These are phyloP conservation scores for Hippopotamyrus pictus DNA, from an alignment of 2,797 vertebrate species.

Conservation along the genomic window DNA sequence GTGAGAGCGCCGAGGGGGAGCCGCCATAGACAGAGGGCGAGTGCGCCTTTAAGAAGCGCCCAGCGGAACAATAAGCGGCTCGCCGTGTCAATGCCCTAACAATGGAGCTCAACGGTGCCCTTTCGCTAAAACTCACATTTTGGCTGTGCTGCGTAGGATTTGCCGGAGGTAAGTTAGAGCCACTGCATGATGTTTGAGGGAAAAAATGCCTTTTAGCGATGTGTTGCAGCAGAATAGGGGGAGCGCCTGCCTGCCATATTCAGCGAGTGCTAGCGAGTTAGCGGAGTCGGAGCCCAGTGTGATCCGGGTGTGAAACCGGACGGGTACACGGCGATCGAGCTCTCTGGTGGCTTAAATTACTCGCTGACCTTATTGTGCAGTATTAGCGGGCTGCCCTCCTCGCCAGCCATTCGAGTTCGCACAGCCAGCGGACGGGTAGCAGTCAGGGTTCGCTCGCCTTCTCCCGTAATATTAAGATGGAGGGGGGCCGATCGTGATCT, in stretches of 20 bases:
- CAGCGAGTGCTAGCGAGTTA: background rate
- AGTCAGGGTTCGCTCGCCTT: background rate
- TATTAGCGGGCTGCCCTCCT: background rate
- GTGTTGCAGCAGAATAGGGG: background rate
- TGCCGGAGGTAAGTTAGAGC: slow-evolving; percentile 24
- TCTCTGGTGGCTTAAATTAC: background rate
- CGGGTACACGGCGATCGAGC: background rate
- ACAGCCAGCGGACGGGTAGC: background rate
- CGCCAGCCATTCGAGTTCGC: background rate
- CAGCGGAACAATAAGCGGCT: slow-evolving; percentile 21
- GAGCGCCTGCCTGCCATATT: background rate
- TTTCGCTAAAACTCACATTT: slow-evolving; percentile 22
- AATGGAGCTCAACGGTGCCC: slow-evolving; percentile 29
- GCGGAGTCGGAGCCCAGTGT: background rate
- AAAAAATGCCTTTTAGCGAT: background rate
- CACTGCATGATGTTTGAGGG: background rate
- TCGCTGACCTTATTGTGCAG: background rate
- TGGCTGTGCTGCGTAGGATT: slow-evolving; percentile 19
- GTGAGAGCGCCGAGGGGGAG: slow-evolving; percentile 15
- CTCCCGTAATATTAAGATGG: background rate
- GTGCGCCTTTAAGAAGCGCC: slow-evolving; percentile 32
- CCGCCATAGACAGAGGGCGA: slow-evolving; percentile 22
- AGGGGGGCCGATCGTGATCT: background rate
- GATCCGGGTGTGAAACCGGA: background rate
- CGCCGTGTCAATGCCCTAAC: slow-evolving; percentile 27